These are phyloP conservation scores for Hirundichthys speculiger DNA, from an alignment of 2,113 vertebrate species.

Conservation along the genomic window DNA sequence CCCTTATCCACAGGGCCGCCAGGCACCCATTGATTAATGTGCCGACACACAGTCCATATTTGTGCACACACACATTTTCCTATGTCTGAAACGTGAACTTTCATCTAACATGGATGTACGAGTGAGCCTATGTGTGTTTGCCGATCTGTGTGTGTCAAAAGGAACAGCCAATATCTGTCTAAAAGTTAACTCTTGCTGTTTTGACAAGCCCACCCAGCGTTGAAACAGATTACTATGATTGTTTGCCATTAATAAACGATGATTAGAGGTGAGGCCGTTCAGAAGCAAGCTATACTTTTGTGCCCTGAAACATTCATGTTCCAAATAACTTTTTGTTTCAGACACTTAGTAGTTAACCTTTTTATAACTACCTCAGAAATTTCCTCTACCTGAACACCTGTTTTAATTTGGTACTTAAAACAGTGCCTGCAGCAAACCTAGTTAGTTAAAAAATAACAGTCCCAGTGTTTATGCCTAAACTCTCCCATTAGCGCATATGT, in stretches of 20 bases:
- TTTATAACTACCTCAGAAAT: slow-evolving; percentile 14
- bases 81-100: slow-evolving; percentile 35
- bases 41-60: slow-evolving; percentile 48
- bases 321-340: too few relatives aligned
- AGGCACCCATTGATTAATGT: slow-evolving; percentile 76
- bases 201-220: too few relatives aligned
- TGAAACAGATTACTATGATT: too few relatives aligned
- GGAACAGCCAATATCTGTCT: too few relatives aligned
- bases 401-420: slow-evolving; percentile 36
- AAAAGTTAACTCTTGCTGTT: too few relatives aligned
- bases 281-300: too few relatives aligned
- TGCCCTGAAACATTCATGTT: too few relatives aligned
- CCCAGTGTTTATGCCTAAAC: slow-evolving; percentile 68
- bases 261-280: too few relatives aligned
- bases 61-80: slow-evolving; percentile 20
- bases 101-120: neutral
- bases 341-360: slow-evolving; percentile 31
- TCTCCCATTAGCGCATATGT: slow-evolving; percentile 61
- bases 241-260: too few relatives aligned
- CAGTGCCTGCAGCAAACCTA: slow-evolving; percentile 28
- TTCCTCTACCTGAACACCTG: slow-evolving; percentile 22
- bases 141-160: neutral
- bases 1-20: slow-evolving; percentile 55
- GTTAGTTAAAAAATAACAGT: slow-evolving; percentile 71
- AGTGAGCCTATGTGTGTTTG: neutral